phyloP scores from a whole-genome alignment of 2,888 invertebrate species.

The Notocelia uddmanniana region DNA sequence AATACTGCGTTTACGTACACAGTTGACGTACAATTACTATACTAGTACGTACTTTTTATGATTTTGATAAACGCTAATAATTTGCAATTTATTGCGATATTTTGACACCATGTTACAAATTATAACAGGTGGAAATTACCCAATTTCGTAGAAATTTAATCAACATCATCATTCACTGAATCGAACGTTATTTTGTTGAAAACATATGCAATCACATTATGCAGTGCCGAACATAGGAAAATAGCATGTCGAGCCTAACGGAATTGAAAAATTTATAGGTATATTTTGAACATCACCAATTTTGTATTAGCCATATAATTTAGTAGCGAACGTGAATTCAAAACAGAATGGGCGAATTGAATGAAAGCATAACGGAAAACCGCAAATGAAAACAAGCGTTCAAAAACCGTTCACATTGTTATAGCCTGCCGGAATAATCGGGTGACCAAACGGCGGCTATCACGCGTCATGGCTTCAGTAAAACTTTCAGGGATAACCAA shows the following conservation, averaged over 20 bases:
- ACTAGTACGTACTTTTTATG: too few species aligned
- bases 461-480: conserved; percentile 16
- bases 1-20: too few species aligned
- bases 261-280: too few species aligned
- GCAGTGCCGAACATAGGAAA: background rate
- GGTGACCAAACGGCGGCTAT: conserved; percentile 8
- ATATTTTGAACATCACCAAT: background rate
- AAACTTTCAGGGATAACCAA: conserved; percentile 27
- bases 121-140: too few species aligned
- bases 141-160: too few species aligned
- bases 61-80: too few species aligned
- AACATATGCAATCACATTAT: too few species aligned
- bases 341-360: conserved; percentile 15
- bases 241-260: background rate
- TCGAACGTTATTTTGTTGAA: too few species aligned
- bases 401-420: background rate
- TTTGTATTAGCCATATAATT: background rate
- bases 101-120: too few species aligned
- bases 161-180: too few species aligned
- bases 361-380: conserved; percentile 23
- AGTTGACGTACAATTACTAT: too few species aligned
- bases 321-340: background rate
- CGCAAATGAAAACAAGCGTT: conserved; percentile 24
- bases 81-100: too few species aligned
- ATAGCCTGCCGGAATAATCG: conserved; percentile 24